Evolutionary conservation across 2,888 invertebrate genomes (phyloP).

Genomic region (Xestia xanthographa): DNA sequence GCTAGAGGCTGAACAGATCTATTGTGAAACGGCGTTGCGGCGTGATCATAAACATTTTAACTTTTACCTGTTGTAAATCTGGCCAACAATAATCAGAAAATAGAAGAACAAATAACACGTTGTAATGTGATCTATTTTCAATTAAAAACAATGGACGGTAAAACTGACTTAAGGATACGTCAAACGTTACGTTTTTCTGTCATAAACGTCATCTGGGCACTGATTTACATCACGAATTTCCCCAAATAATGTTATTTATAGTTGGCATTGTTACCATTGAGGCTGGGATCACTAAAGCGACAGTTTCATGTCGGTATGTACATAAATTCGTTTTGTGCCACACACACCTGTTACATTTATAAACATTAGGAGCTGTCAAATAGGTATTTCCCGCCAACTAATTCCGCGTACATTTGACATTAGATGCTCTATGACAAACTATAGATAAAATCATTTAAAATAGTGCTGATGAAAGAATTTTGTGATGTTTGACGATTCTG

Average conservation of each 20-base stretch:
- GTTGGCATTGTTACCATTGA: constrained; percentile 46
- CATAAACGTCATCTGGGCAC: constrained; percentile 43
- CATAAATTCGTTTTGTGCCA: constrained; percentile 55
- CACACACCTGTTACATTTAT: constrained; percentile 65
- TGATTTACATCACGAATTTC: constrained; percentile 34
- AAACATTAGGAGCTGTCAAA: constrained; percentile 58
- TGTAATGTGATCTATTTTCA: constrained; percentile 6
- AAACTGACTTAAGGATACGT: constrained; percentile 3
- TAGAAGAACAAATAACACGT: constrained; percentile 9
- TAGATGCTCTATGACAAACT: constrained; percentile 24
- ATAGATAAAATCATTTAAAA: constrained; percentile 44
- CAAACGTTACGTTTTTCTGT: constrained; percentile 21
- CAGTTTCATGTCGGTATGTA: constrained; percentile 47
- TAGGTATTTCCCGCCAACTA: constrained; percentile 62
- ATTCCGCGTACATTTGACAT: constrained; percentile 41
- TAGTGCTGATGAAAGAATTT: constrained; percentile 12
- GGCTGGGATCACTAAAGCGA: constrained; percentile 41
- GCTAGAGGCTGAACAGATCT: constrained; percentile 45
- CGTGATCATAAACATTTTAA: constrained; percentile 32
- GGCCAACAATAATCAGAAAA: neutral
- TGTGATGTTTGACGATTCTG: neutral
- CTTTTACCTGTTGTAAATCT: constrained; percentile 14
- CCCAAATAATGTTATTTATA: constrained; percentile 39
- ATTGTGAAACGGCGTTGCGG: constrained; percentile 40
- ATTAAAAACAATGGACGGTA: constrained; percentile 18